phyloP scores from a whole-genome alignment of 2,888 invertebrate genomes.

The Polietes domitor region DNA sequence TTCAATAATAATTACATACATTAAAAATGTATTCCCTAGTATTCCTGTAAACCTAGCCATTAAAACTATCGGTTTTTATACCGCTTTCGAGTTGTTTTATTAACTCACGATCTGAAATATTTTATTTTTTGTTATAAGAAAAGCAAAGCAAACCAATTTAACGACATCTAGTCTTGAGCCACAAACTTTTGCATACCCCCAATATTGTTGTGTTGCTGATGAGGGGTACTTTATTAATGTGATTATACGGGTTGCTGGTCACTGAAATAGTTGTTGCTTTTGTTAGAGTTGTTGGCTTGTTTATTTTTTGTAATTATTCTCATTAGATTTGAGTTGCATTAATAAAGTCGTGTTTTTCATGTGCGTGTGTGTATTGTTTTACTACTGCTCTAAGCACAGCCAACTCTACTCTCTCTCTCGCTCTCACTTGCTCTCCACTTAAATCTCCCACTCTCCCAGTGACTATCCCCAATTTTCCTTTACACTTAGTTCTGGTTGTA shows the following conservation, averaged over 20 bases:
- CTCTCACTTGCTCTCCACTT: slow-evolving; percentile 9
- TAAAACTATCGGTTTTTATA: too few relatives aligned
- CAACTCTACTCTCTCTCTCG: not conserved
- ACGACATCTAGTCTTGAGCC: too few relatives aligned
- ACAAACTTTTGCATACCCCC: slow-evolving; percentile 37
- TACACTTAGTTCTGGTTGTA: slow-evolving; percentile 25
- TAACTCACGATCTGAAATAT: too few relatives aligned
- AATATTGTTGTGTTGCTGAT: slow-evolving; percentile 33
- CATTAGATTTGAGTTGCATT: slow-evolving; percentile 60
- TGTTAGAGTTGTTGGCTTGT: slow-evolving; percentile 23
- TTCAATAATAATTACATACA: too few relatives aligned
- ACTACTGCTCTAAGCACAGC: slow-evolving; percentile 6
- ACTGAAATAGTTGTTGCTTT: slow-evolving; percentile 48
- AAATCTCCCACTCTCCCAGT: not conserved
- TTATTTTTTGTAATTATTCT: slow-evolving; percentile 36
- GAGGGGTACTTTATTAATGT: slow-evolving; percentile 51
- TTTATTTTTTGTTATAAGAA: too few relatives aligned
- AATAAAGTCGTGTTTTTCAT: slow-evolving; percentile 32
- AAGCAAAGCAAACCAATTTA: too few relatives aligned
- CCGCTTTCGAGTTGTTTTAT: too few relatives aligned
- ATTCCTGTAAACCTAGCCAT: too few relatives aligned
- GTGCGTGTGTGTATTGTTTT: slow-evolving; percentile 30
- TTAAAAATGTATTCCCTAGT: too few relatives aligned
- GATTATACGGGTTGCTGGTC: slow-evolving; percentile 59
- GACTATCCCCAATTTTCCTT: slow-evolving; percentile 3